phyloP scores from a whole-genome alignment of 1,140 invertebrate species.

The Brachionus paranguensis region DNA sequence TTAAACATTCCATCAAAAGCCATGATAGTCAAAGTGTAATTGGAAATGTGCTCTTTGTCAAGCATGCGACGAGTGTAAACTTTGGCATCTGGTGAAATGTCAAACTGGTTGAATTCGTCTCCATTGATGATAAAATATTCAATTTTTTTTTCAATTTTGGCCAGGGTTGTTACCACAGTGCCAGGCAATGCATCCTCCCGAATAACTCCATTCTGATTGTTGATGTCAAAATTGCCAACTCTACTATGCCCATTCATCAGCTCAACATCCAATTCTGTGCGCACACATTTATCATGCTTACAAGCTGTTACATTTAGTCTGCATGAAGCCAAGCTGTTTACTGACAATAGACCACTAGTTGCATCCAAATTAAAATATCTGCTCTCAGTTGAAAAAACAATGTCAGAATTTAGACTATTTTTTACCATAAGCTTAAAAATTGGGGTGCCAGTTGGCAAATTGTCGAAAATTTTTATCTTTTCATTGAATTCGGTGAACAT shows the following conservation, averaged over 20 bases:
- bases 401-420: neutral
- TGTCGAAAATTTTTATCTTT: neutral
- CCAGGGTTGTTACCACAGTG: neutral
- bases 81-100: constrained; percentile 15
- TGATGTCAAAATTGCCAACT: neutral
- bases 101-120: constrained; percentile 5
- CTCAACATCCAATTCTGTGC: neutral
- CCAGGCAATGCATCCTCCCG: constrained; percentile 8
- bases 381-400: neutral
- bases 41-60: neutral
- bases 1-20: constrained; percentile 23
- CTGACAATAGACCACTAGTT: neutral
- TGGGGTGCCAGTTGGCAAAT: neutral
- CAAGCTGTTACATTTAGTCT: constrained; percentile 16
- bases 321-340: neutral
- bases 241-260: neutral
- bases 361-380: neutral
- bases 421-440: neutral
- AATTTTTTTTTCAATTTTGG: neutral
- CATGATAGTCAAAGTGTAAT: neutral
- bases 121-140: constrained; percentile 3
- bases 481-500: neutral
- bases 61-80: constrained; percentile 2
- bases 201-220: neutral
- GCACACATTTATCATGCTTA: neutral